Percentiles rank a stretch among this genome's conserved stretches.
Evolutionary conservation across 2,797 vertebrate genomes (phyloP).

Genomic region (Coilia nasus): DNA sequence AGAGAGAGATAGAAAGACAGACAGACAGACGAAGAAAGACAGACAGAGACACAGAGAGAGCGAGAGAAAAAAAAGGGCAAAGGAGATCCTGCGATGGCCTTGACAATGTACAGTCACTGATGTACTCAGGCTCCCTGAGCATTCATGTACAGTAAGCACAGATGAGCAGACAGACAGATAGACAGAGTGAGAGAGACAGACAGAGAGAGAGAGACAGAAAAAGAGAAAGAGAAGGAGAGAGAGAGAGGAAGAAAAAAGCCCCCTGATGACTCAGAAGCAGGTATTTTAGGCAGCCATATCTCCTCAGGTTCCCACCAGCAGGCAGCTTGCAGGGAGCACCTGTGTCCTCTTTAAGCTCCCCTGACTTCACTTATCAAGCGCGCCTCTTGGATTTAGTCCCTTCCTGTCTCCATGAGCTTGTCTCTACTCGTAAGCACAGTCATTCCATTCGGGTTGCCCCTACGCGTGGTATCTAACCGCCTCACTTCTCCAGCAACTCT

Average conservation of each 20-base stretch:
- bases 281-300: conserved; percentile 5
- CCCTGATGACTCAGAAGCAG: background rate
- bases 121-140: background rate
- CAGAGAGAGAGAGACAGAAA: too few species aligned
- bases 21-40: background rate
- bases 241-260: background rate
- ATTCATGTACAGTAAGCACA: background rate
- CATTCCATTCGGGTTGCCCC: too few species aligned
- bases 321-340: background rate
- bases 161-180: background rate
- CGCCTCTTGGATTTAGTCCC: background rate
- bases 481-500: background rate
- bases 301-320: background rate
- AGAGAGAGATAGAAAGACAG: background rate
- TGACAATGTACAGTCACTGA: background rate
- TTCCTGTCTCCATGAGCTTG: background rate
- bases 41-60: background rate
- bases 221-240: too few species aligned
- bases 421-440: too few species aligned
- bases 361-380: background rate
- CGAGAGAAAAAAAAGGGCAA: background rate
- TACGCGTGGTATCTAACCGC: background rate
- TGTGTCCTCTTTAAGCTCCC: conserved; percentile 2
- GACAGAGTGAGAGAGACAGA: too few species aligned
- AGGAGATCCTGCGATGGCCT: background rate